These are phyloP conservation scores for Chrysochloris asiatica DNA, from an alignment of 2,113 vertebrate genomes.

Conservation along the genomic window DNA sequence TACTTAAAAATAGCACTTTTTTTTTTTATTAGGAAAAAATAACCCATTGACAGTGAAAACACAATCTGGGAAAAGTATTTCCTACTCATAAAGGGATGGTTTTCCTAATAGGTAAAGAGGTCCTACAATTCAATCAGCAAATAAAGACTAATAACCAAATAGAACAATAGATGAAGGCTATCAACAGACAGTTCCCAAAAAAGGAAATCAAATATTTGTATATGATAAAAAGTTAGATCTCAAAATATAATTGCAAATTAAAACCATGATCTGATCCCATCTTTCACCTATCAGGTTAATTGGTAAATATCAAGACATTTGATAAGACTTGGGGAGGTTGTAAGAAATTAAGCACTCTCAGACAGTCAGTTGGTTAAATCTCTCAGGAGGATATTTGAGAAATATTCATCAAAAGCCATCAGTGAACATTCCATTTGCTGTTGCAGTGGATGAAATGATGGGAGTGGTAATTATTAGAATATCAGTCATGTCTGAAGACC, in stretches of 20 bases:
- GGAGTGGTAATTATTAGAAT: background rate
- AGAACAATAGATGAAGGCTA: background rate
- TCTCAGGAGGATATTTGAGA: background rate
- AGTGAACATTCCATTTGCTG: background rate
- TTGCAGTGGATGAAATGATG: background rate
- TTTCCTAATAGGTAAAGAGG: background rate
- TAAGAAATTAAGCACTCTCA: background rate
- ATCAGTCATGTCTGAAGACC: background rate
- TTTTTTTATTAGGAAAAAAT: background rate
- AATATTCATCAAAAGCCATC: background rate
- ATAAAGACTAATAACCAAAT: background rate
- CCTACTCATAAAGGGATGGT: background rate
- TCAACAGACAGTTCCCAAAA: background rate
- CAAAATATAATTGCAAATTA: background rate
- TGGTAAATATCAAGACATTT: background rate
- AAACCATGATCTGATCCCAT: background rate
- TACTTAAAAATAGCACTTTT: background rate
- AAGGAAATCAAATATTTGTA: background rate
- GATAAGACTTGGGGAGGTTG: background rate
- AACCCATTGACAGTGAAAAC: background rate
- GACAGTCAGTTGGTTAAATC: background rate
- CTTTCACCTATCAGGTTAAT: constrained; percentile 24
- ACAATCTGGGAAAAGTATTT: background rate
- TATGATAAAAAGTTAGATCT: background rate
- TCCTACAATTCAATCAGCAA: background rate